Conservation (phyloP, 2,797 vertebrate genomes). For the Melanotaenia trifasciata region DNA sequence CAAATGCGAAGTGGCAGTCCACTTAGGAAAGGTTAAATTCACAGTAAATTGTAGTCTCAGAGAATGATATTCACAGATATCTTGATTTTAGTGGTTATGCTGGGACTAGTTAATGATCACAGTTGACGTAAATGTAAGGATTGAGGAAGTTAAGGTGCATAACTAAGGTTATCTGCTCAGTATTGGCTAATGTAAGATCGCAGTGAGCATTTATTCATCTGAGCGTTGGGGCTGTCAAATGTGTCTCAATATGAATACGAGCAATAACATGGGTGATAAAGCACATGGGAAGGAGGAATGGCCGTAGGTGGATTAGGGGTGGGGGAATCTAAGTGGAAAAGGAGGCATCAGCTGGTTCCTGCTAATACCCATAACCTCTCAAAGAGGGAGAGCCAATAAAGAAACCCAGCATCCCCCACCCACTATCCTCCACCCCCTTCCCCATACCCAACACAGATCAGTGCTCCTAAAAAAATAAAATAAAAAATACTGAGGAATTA, state of each 20-base stretch:
- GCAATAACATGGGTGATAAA: constrained; percentile 14
- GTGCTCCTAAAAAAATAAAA: constrained; percentile 38
- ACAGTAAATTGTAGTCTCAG: neutral
- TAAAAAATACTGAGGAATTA: constrained; percentile 43
- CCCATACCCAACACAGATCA: constrained; percentile 49
- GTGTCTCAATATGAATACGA: neutral
- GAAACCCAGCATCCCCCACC: constrained; percentile 30
- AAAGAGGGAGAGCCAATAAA: constrained; percentile 53
- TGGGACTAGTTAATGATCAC: neutral
- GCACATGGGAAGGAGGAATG: neutral
- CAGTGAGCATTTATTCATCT: neutral
- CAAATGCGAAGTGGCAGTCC: neutral
- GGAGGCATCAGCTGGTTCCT: constrained; percentile 68
- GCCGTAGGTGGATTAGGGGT: constrained; percentile 7
- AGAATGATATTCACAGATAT: neutral
- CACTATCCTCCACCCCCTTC: constrained; percentile 3
- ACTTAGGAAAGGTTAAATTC: neutral
- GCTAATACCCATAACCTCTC: constrained; percentile 70
- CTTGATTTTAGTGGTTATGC: neutral
- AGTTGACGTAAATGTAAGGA: neutral
- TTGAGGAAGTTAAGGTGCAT: neutral
- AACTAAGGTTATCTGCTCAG: neutral
- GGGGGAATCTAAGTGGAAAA: constrained; percentile 26
- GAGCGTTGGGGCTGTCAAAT: neutral
- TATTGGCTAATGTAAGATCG: neutral